These are phyloP conservation scores for Butorides virescens DNA, from an alignment of 2,113 vertebrate genomes.

Conservation along the genomic window DNA sequence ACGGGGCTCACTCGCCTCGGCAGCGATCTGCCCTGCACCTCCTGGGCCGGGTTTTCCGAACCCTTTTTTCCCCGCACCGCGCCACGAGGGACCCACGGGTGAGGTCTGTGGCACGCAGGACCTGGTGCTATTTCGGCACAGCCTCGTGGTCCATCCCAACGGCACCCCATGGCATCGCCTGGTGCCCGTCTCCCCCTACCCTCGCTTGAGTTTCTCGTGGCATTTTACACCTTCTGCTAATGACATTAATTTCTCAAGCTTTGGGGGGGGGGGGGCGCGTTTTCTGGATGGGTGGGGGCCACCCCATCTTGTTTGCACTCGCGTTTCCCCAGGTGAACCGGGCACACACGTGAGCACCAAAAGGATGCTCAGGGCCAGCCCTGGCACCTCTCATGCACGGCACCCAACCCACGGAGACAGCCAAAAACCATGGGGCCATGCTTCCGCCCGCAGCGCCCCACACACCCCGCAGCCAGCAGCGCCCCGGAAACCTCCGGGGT, in stretches of 20 bases:
- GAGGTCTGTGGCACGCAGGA: neutral
- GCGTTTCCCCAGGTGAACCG: rapidly evolving
- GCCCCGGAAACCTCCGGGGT: neutral
- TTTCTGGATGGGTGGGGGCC: rapidly evolving
- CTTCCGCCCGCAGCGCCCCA: neutral
- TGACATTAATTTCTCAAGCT: neutral
- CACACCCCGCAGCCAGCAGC: neutral
- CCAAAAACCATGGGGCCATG: neutral
- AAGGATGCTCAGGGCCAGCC: neutral
- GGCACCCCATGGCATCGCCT: neutral
- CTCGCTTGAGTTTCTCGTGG: rapidly evolving
- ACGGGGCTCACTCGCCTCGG: rapidly evolving
- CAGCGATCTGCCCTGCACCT: neutral
- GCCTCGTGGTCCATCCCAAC: neutral
- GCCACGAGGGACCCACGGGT: neutral
- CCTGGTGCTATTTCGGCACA: rapidly evolving
- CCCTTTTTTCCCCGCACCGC: neutral
- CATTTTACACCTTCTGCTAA: neutral
- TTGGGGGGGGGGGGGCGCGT: too few species aligned
- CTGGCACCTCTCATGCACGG: rapidly evolving
- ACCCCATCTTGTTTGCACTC: neutral
- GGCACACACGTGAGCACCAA: rapidly evolving
- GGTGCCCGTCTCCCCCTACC: neutral
- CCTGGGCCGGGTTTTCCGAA: neutral
- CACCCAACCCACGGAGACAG: neutral